A percentile compares a stretch with the other conserved stretches of the same genome.
Conservation (phyloP, 2,113 vertebrate species). For the Narcine bancroftii region DNA sequence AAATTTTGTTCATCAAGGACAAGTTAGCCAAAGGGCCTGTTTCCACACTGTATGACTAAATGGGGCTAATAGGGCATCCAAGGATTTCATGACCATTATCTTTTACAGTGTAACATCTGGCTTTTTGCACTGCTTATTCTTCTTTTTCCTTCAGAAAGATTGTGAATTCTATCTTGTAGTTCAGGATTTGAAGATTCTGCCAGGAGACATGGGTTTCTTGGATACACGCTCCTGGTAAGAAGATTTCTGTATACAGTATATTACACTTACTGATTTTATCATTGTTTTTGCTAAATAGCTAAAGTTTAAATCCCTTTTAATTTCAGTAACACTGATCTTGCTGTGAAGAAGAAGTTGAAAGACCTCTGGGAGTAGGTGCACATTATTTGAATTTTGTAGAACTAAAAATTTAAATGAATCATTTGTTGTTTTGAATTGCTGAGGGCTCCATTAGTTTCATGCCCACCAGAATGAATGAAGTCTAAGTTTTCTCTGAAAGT, state of each 20-base stretch:
- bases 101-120: neutral
- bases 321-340: slow-evolving; percentile 29
- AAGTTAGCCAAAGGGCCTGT: too few relatives aligned
- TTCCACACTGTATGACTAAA: too few relatives aligned
- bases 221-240: slow-evolving; percentile 17
- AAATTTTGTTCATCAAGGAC: too few relatives aligned
- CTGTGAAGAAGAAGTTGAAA: slow-evolving; percentile 30
- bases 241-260: neutral
- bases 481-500: neutral
- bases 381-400: neutral
- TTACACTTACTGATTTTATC: neutral
- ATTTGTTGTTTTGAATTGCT: neutral
- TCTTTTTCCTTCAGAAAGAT: neutral
- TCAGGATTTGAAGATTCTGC: slow-evolving; percentile 23
- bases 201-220: neutral
- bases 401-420: neutral
- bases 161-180: slow-evolving; percentile 32
- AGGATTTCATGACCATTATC: neutral
- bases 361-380: slow-evolving; percentile 31
- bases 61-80: neutral
- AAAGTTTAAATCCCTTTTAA: neutral
- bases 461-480: neutral
- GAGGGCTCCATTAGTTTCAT: neutral
- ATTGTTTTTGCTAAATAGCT: neutral
- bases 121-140: neutral